Conservation (phyloP, 2,113 vertebrate genomes). For the Serilophus lunatus region DNA sequence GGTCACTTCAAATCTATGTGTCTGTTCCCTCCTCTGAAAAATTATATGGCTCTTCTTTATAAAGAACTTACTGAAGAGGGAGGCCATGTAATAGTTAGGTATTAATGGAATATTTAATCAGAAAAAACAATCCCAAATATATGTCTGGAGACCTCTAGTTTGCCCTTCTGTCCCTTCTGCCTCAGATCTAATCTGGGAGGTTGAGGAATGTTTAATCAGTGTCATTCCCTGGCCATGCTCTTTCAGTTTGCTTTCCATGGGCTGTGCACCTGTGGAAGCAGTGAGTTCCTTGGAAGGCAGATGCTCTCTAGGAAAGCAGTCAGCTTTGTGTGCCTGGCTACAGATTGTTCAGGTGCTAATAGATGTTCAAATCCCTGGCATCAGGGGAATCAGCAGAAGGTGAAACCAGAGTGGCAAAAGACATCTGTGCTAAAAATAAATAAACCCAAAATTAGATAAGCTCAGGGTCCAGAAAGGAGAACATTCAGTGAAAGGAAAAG, state of each 20-base stretch:
- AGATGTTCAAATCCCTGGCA: background rate
- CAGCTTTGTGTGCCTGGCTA: background rate
- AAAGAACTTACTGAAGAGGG: background rate
- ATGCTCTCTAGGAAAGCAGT: slow-evolving; percentile 12
- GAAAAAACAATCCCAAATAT: background rate
- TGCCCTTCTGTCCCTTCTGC: background rate
- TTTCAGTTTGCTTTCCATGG: background rate
- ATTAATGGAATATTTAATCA: background rate
- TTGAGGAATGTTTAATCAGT: background rate
- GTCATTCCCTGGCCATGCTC: background rate
- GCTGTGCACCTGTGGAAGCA: background rate
- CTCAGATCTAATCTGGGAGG: background rate
- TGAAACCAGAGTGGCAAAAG: background rate
- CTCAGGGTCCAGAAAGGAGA: background rate
- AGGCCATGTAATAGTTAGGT: background rate
- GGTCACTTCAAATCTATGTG: background rate
- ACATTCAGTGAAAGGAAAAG: background rate
- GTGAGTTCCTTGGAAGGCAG: background rate
- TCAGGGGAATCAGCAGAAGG: background rate
- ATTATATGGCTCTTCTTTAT: background rate
- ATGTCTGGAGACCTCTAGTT: background rate
- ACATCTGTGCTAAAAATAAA: background rate
- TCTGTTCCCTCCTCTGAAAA: background rate
- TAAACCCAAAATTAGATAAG: background rate
- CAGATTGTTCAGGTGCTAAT: background rate